Conservation (phyloP, 37 sponge, comb jelly and placozoan species). For the Mnemiopsis leidyi region DNA sequence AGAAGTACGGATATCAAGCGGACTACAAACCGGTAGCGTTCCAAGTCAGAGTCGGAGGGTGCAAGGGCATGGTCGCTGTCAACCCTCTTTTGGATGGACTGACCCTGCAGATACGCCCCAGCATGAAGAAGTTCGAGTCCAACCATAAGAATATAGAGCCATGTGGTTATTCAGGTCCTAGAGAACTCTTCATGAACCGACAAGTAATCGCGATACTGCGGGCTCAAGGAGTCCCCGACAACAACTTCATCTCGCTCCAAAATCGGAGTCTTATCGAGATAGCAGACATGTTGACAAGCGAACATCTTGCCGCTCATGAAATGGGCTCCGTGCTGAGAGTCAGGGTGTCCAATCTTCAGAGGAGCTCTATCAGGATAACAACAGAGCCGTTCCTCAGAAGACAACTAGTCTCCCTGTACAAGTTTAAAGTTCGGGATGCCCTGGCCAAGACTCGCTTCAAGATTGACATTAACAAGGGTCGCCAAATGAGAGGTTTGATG, state of each 20-base stretch:
- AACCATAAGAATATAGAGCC: slow-evolving; percentile 57
- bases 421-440: slow-evolving; percentile 55
- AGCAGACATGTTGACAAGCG: slow-evolving; percentile 54
- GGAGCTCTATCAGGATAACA: background rate
- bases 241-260: slow-evolving; percentile 61
- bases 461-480: slow-evolving; percentile 40
- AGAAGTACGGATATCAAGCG: slow-evolving; percentile 16
- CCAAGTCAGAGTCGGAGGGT: slow-evolving; percentile 66
- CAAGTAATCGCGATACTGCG: slow-evolving; percentile 64
- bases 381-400: slow-evolving; percentile 56
- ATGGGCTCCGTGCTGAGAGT: slow-evolving; percentile 26
- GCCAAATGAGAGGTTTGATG: slow-evolving; percentile 66
- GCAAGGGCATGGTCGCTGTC: slow-evolving; percentile 70
- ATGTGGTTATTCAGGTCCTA: slow-evolving; percentile 39
- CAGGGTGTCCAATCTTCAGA: slow-evolving; percentile 7
- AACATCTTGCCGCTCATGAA: background rate
- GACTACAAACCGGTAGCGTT: slow-evolving; percentile 43
- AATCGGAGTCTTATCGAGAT: slow-evolving; percentile 52
- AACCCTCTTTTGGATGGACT: background rate
- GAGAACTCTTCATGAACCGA: slow-evolving; percentile 65
- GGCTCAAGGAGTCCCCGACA: slow-evolving; percentile 64
- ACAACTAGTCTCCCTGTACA: slow-evolving; percentile 59
- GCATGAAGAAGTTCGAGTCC: slow-evolving; percentile 68
- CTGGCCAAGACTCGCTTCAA: slow-evolving; percentile 48
- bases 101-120: slow-evolving; percentile 62